phyloP scores from a whole-genome alignment of 2,113 vertebrate genomes.

The Ptyas mucosa region DNA sequence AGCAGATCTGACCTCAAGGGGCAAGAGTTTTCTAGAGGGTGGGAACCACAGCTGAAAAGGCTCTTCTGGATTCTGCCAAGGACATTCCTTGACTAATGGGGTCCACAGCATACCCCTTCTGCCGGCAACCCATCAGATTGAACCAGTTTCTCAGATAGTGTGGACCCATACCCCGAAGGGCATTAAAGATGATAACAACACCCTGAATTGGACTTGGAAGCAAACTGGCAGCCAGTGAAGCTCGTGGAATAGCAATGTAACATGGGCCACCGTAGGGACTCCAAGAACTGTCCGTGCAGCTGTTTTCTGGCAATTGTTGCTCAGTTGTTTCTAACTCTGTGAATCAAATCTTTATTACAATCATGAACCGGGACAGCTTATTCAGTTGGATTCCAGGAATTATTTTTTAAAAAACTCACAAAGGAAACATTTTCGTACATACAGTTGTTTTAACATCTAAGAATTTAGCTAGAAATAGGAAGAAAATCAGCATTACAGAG shows the following conservation, averaged over 20 bases:
- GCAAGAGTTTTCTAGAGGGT: neutral
- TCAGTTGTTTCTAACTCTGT: neutral
- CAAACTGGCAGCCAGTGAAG: neutral
- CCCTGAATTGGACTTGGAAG: neutral
- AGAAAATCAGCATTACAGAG: conserved; percentile 32
- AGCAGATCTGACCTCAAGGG: neutral
- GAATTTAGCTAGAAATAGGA: conserved; percentile 33
- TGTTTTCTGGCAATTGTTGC: neutral
- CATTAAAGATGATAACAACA: neutral
- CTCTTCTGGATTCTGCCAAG: neutral
- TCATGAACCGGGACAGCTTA: neutral
- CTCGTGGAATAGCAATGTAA: neutral
- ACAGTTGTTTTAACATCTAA: conserved; percentile 35
- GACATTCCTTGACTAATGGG: neutral
- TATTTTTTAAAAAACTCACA: neutral
- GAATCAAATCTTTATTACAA: neutral
- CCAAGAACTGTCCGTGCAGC: neutral
- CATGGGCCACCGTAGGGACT: neutral
- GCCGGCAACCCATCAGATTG: neutral
- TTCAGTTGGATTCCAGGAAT: neutral
- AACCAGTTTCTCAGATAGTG: neutral
- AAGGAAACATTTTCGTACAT: too few relatives aligned
- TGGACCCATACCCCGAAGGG: neutral
- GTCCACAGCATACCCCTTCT: neutral
- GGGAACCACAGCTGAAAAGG: neutral